A percentile compares a stretch with the other conserved stretches of the same genome.
Conservation (phyloP, 2,113 vertebrate species). For the Nycticebus coucang region DNA sequence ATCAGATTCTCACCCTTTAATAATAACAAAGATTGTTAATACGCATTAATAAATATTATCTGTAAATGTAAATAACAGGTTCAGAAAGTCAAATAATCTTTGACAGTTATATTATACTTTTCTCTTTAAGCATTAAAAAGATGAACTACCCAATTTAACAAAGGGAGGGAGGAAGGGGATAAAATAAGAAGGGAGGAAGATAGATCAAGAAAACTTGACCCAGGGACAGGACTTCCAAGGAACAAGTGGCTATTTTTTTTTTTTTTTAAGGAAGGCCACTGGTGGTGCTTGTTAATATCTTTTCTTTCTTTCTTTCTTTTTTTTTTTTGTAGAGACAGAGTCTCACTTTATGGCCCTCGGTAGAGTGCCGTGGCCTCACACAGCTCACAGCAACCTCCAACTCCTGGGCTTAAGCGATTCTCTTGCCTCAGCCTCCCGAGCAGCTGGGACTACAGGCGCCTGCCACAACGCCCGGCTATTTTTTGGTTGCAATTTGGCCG, state of each 20-base stretch:
- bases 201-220: not conserved
- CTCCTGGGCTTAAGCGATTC: too few species aligned
- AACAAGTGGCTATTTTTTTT: not conserved
- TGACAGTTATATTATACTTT: not conserved
- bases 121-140: constrained; percentile 36
- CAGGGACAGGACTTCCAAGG: not conserved
- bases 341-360: too few species aligned
- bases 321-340: too few species aligned
- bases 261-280: not conserved
- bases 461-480: too few species aligned
- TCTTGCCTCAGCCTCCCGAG: too few species aligned
- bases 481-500: too few species aligned
- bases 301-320: too few species aligned
- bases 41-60: constrained; percentile 7
- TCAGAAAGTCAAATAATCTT: constrained; percentile 44
- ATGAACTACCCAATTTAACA: not conserved
- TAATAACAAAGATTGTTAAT: constrained; percentile 9
- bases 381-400: too few species aligned
- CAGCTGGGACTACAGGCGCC: too few species aligned
- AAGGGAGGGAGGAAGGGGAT: not conserved
- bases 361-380: too few species aligned
- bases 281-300: not conserved
- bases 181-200: not conserved
- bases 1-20: constrained; percentile 92
- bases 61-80: not conserved